Base-by-base conservation (phyloP, 1,140 invertebrate species). In the Scaptomyza graminum region DNA sequence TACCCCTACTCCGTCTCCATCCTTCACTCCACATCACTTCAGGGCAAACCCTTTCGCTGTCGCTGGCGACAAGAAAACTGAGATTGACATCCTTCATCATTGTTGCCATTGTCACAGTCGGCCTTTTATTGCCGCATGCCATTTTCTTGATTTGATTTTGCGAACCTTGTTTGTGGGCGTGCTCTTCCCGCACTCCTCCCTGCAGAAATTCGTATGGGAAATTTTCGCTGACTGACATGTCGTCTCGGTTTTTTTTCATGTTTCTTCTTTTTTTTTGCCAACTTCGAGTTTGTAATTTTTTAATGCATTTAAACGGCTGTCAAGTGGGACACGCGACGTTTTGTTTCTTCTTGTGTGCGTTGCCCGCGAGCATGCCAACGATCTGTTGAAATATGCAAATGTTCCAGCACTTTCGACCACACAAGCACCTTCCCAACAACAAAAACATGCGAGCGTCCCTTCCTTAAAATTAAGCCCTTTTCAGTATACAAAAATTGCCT, bases 271-370 rank as follows among this genome's bases (percentile, higher is more conserved):
- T 46, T 56, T 50, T 39, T 12, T n/a, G n/a, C 28, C 2, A 25
- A 5, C 5, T 7, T 4, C 28, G 31, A 66, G 43, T 76, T 57
- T 67, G 80, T 83, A 83, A 83, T 85, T 83, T 83, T 83, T 83
- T 85, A 83, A 83, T 83, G 76, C 80, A 80, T 85, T 83, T 83
- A 85, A 83, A 83, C 72, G 80, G 80, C 80, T 85, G 80, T 85
- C 81, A 83, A 83, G 80, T 83, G 80, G 76, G 76, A 63, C 66
- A 75, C 31, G 37, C 55, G 34, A 18, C n/a, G n/a, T n/a, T n/a
- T n/a, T n/a, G n/a, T n/a, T n/a, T n/a, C n/a, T n/a, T n/a, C 62
- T 61, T 61, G 56, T 56, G 50, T 71, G 74, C 56, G 72, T 76
- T 80, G 28, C 18, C 49, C 34, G 55, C 47, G 37, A 64, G 57